These are phyloP conservation scores for Portunus trituberculatus DNA, from an alignment of 1,140 invertebrate genomes.

Conservation along the genomic window DNA sequence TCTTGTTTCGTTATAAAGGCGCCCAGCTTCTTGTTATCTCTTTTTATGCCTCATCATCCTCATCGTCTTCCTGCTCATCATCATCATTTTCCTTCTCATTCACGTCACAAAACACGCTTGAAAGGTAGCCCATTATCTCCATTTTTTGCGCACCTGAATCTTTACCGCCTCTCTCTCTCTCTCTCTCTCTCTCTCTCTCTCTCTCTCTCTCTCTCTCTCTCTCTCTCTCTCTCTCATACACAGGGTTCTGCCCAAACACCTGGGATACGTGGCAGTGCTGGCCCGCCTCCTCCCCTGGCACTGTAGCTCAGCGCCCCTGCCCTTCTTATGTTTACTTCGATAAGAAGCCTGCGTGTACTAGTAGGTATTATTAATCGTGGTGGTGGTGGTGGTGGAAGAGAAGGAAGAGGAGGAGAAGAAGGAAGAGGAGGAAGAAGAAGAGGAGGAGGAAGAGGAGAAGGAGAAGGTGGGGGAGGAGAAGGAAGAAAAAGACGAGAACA, in stretches of 20 bases:
- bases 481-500: too few species aligned
- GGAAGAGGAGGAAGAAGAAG: too few species aligned
- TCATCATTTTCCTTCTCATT: not conserved
- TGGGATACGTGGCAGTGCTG: conserved; percentile 83
- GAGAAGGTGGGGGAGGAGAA: too few species aligned
- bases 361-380: conserved; percentile 78
- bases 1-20: too few species aligned
- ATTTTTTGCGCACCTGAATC: not conserved
- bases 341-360: conserved; percentile 79
- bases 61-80: not conserved
- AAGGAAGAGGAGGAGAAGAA: too few species aligned
- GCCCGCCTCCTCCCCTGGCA: conserved; percentile 77
- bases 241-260: conserved; percentile 79
- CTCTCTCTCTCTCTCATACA: not conserved
- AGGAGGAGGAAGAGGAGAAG: too few species aligned
- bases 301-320: conserved; percentile 78
- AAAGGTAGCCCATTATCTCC: too few species aligned
- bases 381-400: too few species aligned
- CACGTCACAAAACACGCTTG: too few species aligned
- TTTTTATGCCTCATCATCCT: not conserved
- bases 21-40: not conserved
- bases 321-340: conserved; percentile 80
- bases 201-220: too few species aligned
- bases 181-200: not conserved
- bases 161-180: not conserved